phyloP scores from a whole-genome alignment of 2,797 vertebrate genomes.

The Leucoraja ocellata region DNA sequence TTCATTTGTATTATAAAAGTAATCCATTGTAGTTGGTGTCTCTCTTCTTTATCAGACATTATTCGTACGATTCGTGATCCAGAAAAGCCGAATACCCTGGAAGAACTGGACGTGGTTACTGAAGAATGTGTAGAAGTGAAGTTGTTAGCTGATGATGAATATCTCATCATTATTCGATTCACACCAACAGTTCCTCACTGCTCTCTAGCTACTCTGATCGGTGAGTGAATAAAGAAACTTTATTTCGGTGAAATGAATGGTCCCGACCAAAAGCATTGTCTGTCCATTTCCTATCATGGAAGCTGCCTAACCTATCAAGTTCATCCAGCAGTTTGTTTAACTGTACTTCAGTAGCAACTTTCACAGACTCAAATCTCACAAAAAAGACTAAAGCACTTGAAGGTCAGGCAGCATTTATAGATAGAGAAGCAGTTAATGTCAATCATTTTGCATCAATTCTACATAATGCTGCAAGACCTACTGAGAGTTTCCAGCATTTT shows the following conservation, averaged over 20 bases:
- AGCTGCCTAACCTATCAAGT: too few species aligned
- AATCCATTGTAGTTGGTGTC: not conserved
- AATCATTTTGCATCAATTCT: too few species aligned
- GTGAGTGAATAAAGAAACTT: slow-evolving; percentile 54
- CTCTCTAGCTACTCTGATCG: slow-evolving; percentile 90
- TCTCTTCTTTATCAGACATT: slow-evolving; percentile 64
- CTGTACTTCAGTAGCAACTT: too few species aligned
- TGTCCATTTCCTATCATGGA: too few species aligned
- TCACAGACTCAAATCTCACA: not conserved
- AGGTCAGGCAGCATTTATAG: not conserved
- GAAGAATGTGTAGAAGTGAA: slow-evolving; percentile 84
- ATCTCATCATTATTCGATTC: slow-evolving; percentile 83
- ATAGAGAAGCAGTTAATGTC: too few species aligned
- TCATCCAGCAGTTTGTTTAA: too few species aligned
- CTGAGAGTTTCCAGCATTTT: too few species aligned
- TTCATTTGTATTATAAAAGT: too few species aligned
- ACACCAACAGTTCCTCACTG: slow-evolving; percentile 94
- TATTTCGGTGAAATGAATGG: not conserved
- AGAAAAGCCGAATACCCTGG: slow-evolving; percentile 89
- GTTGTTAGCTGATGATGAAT: slow-evolving; percentile 75
- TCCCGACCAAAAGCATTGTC: too few species aligned
- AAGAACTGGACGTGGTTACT: slow-evolving; percentile 90
- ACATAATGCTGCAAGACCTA: too few species aligned
- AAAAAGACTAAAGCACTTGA: not conserved
- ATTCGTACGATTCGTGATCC: slow-evolving; percentile 91